A percentile compares a stretch with the other conserved stretches of the same genome.
These are phyloP conservation scores for Tragelaphus strepsiceros DNA, from an alignment of 2,113 vertebrate species.

Conservation along the genomic window DNA sequence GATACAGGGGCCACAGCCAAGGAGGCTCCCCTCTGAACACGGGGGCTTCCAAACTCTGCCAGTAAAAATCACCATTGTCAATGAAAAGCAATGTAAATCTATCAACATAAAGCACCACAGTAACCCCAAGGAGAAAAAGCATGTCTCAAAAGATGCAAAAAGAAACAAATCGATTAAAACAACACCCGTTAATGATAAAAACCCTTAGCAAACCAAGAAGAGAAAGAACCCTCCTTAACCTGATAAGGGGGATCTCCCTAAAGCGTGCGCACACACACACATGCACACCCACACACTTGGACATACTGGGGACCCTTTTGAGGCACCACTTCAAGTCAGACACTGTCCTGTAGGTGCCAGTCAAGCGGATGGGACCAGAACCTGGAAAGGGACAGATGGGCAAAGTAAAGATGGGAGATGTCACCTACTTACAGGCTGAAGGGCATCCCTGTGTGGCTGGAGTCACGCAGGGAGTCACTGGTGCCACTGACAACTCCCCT, in stretches of 20 bases:
- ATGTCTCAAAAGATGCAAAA: background rate
- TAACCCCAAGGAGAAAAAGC: background rate
- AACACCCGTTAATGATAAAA: background rate
- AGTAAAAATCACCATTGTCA: background rate
- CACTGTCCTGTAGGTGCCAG: background rate
- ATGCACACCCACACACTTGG: background rate
- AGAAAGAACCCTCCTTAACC: background rate
- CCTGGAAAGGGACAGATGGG: background rate
- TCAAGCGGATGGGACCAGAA: background rate
- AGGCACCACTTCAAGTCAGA: background rate
- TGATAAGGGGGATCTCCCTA: background rate
- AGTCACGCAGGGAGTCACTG: background rate
- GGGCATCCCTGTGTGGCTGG: too few relatives aligned
- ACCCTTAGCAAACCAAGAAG: background rate
- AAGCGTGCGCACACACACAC: background rate
- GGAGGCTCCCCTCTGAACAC: background rate
- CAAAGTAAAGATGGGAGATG: background rate
- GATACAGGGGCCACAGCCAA: background rate
- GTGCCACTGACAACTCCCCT: background rate
- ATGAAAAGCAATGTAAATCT: background rate
- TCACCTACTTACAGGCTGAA: background rate
- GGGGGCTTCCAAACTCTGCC: background rate
- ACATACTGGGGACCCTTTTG: background rate
- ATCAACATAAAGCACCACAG: background rate
- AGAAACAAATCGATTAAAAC: background rate